Conservation (phyloP, 2,113 vertebrate species). For the Archocentrus centrarchus region DNA sequence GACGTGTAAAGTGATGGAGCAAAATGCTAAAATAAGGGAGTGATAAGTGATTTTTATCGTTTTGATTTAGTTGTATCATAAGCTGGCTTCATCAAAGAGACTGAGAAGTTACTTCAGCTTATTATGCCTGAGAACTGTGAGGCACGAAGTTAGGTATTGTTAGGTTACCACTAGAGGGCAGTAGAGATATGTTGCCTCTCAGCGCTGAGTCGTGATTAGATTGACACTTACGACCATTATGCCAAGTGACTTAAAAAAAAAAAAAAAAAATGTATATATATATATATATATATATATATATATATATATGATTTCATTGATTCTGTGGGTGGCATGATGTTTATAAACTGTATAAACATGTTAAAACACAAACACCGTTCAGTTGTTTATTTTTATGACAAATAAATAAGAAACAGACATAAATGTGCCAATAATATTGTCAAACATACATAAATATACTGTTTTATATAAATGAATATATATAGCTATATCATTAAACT, state of each 20-base stretch:
- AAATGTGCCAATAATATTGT: neutral
- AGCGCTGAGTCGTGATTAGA: rapidly evolving
- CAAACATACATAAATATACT: constrained; percentile 16
- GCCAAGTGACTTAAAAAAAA: neutral
- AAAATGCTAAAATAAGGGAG: neutral
- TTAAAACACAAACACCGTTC: neutral
- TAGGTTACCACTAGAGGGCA: constrained; percentile 33
- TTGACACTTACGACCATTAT: neutral
- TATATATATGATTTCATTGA: too few relatives aligned
- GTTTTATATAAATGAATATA: neutral
- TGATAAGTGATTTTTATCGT: neutral
- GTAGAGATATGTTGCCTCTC: neutral
- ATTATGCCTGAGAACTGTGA: neutral
- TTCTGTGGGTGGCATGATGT: too few relatives aligned
- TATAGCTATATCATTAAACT: too few relatives aligned
- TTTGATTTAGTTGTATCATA: neutral
- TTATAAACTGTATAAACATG: neutral
- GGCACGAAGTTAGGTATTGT: neutral
- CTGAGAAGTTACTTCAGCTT: too few relatives aligned
- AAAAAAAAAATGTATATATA: too few relatives aligned
- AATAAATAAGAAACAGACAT: constrained; percentile 24
- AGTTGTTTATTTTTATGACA: constrained; percentile 18
- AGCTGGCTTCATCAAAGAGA: neutral
- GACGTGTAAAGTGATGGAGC: neutral
- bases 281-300: too few relatives aligned